Conservation (phyloP, 2,797 vertebrate genomes). For the Telmatherina bonti region DNA sequence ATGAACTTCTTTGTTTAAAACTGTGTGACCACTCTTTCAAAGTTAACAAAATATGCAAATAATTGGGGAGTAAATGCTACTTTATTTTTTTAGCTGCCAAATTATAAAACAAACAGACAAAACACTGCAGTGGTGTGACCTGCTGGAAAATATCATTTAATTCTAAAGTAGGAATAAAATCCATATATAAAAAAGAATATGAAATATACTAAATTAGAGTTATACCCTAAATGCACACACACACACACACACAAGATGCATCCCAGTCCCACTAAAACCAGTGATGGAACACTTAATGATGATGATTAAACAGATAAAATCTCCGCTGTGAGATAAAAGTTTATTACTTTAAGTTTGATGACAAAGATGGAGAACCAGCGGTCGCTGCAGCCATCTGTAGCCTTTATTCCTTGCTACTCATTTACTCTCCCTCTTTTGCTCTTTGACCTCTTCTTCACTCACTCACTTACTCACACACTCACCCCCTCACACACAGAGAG, state of each 20-base stretch:
- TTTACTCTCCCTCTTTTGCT: slow-evolving; percentile 44
- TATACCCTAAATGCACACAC: background rate
- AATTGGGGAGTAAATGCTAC: background rate
- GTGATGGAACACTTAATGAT: slow-evolving; percentile 19
- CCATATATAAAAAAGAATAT: fast-evolving
- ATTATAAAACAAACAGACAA: too few species aligned
- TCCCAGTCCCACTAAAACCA: slow-evolving; percentile 20
- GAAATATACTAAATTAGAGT: background rate
- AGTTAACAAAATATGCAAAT: background rate
- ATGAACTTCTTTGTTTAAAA: background rate
- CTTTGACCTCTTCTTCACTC: slow-evolving; percentile 37
- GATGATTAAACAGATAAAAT: slow-evolving; percentile 2
- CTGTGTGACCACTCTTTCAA: background rate
- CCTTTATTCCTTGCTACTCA: slow-evolving; percentile 46
- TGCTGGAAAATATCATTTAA: background rate
- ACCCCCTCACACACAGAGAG: slow-evolving; percentile 22
- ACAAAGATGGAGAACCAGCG: slow-evolving; percentile 43
- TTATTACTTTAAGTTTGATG: slow-evolving; percentile 35
- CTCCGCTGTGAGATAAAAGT: slow-evolving; percentile 45
- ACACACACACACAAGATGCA: slow-evolving; percentile 2
- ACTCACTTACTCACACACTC: slow-evolving; percentile 12
- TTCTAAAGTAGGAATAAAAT: background rate
- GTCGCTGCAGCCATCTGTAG: slow-evolving; percentile 42
- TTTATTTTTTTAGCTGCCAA: background rate
- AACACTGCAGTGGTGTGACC: background rate